These are phyloP conservation scores for Halichondria panicea DNA, from an alignment of 37 sponge, comb jelly and placozoan genomes.

Conservation along the genomic window DNA sequence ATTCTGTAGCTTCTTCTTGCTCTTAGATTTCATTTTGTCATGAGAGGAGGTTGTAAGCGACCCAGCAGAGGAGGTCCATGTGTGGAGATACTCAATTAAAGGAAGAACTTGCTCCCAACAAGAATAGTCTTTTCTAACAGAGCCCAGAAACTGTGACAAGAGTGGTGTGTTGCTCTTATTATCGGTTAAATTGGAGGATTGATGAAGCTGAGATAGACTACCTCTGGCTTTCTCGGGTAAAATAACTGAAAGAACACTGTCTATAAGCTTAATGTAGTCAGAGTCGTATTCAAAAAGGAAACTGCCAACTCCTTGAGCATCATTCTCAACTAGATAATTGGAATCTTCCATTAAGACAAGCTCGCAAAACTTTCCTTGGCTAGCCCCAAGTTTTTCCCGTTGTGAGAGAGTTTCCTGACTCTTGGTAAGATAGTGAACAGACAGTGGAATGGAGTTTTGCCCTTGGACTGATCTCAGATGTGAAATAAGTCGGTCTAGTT, in stretches of 20 bases:
- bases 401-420: constrained; percentile 9
- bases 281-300: constrained; percentile 45
- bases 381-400: not conserved
- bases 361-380: not conserved
- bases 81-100: not conserved
- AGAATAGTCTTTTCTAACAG: not conserved
- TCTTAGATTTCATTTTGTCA: not conserved
- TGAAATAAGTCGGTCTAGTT: constrained; percentile 20
- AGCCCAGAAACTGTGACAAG: not conserved
- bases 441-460: not conserved
- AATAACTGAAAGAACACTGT: constrained; percentile 31
- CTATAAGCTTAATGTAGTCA: constrained; percentile 32
- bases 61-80: no score
- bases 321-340: not conserved
- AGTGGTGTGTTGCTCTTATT: not conserved
- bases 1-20: not conserved
- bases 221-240: not conserved
- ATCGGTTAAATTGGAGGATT: not conserved
- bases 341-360: not conserved
- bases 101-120: constrained; percentile 22
- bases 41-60: constrained; percentile 10
- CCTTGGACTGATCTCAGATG: constrained; percentile 16
- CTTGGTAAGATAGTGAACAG: constrained; percentile 19
- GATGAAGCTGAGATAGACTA: not conserved
- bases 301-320: constrained; percentile 11